phyloP scores from a whole-genome alignment of 2,113 vertebrate genomes.

The Dolichallabes microphthalmus region DNA sequence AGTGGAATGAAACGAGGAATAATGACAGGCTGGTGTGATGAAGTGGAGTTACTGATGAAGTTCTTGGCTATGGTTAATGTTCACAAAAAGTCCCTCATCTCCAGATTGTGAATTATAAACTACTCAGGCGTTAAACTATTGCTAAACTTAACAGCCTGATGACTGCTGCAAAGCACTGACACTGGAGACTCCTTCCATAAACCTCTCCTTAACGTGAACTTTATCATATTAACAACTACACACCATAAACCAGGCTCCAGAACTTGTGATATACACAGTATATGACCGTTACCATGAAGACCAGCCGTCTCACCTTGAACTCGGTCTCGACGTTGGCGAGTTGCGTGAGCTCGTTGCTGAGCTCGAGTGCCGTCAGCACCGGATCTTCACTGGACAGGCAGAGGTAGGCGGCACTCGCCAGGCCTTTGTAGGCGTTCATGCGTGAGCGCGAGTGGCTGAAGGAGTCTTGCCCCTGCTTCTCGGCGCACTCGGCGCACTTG shows the following conservation, averaged over 20 bases:
- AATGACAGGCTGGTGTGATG: not conserved
- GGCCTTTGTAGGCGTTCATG: slow-evolving; percentile 85
- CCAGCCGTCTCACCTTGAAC: slow-evolving; percentile 78
- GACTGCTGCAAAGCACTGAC: not conserved
- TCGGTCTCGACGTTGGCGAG: slow-evolving; percentile 88
- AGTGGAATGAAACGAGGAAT: not conserved
- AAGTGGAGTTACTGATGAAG: not conserved
- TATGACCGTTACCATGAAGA: not conserved
- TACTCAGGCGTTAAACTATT: not conserved
- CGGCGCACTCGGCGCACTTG: slow-evolving; percentile 79
- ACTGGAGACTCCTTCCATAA: not conserved
- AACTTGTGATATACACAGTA: too few relatives aligned
- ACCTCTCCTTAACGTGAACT: not conserved
- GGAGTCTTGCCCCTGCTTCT: slow-evolving; percentile 81
- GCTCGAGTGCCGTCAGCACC: slow-evolving; percentile 71
- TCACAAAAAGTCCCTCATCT: too few relatives aligned
- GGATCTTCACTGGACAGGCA: slow-evolving; percentile 85
- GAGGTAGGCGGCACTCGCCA: slow-evolving; percentile 85
- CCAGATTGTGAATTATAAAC: not conserved
- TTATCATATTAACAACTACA: not conserved
- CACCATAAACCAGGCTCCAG: not conserved
- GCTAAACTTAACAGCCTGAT: too few relatives aligned
- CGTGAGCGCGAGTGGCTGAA: slow-evolving; percentile 85
- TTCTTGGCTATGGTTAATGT: not conserved
- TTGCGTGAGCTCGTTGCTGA: slow-evolving; percentile 85